Percentiles rank a stretch among this genome's conserved stretches.
Conservation (phyloP, 2,113 vertebrate species). For the Anser cygnoides region DNA sequence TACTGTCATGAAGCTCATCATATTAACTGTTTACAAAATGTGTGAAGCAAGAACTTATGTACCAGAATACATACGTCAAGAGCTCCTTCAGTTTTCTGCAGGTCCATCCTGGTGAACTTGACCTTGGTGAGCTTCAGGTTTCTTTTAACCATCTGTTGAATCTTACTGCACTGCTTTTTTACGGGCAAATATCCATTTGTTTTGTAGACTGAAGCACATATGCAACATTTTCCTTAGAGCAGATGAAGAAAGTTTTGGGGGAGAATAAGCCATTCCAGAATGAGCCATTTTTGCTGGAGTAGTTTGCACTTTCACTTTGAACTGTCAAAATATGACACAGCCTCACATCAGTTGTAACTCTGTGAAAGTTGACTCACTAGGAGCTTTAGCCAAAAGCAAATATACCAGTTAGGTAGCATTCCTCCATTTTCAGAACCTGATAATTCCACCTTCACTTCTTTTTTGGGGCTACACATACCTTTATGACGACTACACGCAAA, state of each 20-base stretch:
- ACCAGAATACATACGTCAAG: not conserved
- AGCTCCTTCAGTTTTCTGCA: not conserved
- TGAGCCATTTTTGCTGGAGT: not conserved
- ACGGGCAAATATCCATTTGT: not conserved
- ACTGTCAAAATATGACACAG: not conserved
- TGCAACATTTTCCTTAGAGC: not conserved
- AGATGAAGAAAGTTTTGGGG: not conserved
- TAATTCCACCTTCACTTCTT: not conserved
- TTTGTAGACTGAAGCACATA: not conserved
- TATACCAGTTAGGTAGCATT: not conserved
- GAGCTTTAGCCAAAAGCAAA: not conserved
- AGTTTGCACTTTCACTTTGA: not conserved
- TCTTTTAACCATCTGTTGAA: not conserved
- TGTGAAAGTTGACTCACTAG: not conserved
- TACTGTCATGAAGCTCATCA: not conserved
- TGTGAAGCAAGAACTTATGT: not conserved
- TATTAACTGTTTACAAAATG: not conserved
- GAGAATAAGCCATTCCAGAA: not conserved
- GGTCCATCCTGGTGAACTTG: not conserved
- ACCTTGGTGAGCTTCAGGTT: not conserved
- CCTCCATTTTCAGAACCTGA: not conserved
- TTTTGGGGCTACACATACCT: not conserved
- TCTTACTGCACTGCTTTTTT: not conserved
- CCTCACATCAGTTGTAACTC: not conserved
- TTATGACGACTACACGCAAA: not conserved